A percentile compares a stretch with the other conserved stretches of the same genome.
phyloP scores from a whole-genome alignment of 2,888 invertebrate species.

The Xylocampa areola region DNA sequence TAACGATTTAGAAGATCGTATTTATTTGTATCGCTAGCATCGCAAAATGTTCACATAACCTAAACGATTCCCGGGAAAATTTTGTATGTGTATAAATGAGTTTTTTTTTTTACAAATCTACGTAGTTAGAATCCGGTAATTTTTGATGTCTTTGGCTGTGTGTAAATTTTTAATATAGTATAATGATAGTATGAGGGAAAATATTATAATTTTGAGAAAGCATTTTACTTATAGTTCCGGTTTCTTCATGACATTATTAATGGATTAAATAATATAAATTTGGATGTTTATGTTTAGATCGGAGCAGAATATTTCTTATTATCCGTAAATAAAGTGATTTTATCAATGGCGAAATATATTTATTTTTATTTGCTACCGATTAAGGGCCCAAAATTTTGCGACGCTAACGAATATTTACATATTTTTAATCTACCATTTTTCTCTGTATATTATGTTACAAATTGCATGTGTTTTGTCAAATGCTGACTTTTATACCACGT shows the following conservation, averaged over 20 bases:
- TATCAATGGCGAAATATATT: constrained; percentile 77
- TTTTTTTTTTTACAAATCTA: constrained; percentile 78
- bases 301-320: constrained; percentile 82
- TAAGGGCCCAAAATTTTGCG: constrained; percentile 74
- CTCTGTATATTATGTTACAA: constrained; percentile 65
- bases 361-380: constrained; percentile 70
- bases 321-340: constrained; percentile 87
- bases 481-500: background rate
- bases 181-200: constrained; percentile 73
- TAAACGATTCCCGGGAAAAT: constrained; percentile 72
- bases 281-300: constrained; percentile 87
- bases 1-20: constrained; percentile 64
- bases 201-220: constrained; percentile 85
- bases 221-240: constrained; percentile 80
- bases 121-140: constrained; percentile 84
- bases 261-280: constrained; percentile 76
- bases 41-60: constrained; percentile 90
- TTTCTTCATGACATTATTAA: constrained; percentile 79
- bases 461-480: background rate
- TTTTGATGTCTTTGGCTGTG: constrained; percentile 89
- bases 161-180: constrained; percentile 84
- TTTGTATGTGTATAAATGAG: constrained; percentile 76
- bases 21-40: constrained; percentile 84
- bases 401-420: constrained; percentile 74
- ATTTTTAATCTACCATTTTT: constrained; percentile 82